Evolutionary conservation across 92 coral and sea anemone species (phyloP), one percentile per base, ranked within the genome.

Genomic region (Meandrina meandrites): DNA sequence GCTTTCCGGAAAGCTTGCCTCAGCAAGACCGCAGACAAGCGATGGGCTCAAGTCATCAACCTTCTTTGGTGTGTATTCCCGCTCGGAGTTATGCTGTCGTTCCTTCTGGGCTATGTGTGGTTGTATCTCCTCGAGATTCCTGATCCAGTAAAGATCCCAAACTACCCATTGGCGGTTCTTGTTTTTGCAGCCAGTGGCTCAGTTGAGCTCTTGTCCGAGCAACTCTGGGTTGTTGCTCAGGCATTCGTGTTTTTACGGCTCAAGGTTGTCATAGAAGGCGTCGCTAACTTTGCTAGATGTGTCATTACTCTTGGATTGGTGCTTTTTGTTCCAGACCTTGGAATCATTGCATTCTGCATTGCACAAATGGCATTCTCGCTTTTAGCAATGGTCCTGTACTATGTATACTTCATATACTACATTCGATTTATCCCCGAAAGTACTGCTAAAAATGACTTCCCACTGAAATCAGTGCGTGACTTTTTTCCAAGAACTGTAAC

Each of bases 1-100:
- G 99, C 99, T 18, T 97, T 97, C 81, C 98, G 99, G 19, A 97
- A 97, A 86, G 95, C 99, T 32, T 97, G 98, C 70, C 93, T 97
- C 48, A 97, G 98, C 89, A 89, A 78, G 57, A 86, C 81, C 36
- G 72, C 91, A 31, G 94, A 92, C 58, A 93, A 90, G 86, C 90
- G 86, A 34, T 97, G 99, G 99, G 80, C 91, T 0, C 98, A 97
- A 86, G 92, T 97, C 53, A 95, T 97, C 50, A 97, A 97, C 82
- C 97, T 97, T 22, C 90, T 97, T 12, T 97, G 99, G 98, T 93
- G 98, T 35, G 96, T 94, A 19, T 94, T 95, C 79, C 99, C 99
- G 18, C 88, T 97, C 32, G 99, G 99, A 9, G 92, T 88, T 28
- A 21, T 85, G 1, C 81, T 93, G 14, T 91, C 99, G 1, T 3